Conservation (phyloP, 1,140 invertebrate species). For the Pseudobourletiella spinata region DNA sequence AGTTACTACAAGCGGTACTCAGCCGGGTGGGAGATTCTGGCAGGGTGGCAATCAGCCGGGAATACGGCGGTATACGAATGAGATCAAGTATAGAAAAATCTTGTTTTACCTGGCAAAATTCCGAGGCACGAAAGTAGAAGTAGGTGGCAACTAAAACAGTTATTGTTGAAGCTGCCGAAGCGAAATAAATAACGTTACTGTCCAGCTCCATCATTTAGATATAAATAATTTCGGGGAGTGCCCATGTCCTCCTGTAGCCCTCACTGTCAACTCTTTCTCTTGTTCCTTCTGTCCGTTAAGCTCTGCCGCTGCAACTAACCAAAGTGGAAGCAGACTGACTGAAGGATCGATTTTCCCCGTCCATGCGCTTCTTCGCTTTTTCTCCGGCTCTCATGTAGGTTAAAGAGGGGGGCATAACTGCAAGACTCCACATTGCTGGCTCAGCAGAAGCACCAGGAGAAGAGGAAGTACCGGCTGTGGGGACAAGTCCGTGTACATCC, state of each 20-base stretch:
- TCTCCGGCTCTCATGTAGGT: neutral
- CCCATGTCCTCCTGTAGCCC: neutral
- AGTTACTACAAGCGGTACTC: neutral
- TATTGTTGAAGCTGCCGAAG: neutral
- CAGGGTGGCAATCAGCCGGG: neutral
- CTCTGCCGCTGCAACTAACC: neutral
- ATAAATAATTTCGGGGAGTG: neutral
- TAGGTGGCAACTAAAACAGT: neutral
- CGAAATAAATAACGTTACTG: neutral
- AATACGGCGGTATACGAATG: neutral
- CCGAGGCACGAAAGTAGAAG: conserved; percentile 1
- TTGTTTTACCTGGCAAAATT: neutral
- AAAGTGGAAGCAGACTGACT: neutral
- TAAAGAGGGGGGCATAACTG: too few relatives aligned
- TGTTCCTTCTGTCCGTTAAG: neutral
- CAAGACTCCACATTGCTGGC: too few relatives aligned
- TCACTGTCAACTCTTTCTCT: neutral
- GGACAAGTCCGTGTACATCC: too few relatives aligned
- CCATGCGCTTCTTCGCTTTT: neutral
- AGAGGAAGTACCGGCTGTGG: too few relatives aligned
- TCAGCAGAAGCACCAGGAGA: too few relatives aligned
- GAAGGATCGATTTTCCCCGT: neutral
- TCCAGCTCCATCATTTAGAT: neutral
- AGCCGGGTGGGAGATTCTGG: neutral
- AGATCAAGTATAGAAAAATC: neutral